Evolutionary conservation across 2,888 invertebrate genomes (phyloP), one percentile per base, ranked within the genome.

Genomic region (Heliconius ethilla): DNA sequence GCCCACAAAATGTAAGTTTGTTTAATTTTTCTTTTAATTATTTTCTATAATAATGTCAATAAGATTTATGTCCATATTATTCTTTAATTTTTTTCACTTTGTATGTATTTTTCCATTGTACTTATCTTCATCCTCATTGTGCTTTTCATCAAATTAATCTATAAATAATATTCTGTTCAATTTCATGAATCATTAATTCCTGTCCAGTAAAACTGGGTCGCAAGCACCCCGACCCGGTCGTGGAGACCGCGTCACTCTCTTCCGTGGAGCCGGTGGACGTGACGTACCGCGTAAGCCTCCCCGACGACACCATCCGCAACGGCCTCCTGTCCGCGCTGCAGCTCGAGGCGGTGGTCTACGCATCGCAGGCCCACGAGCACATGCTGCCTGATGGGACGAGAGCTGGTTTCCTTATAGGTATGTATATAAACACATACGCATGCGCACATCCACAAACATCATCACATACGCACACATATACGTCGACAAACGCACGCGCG

Each of bases 161-260:
- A 51, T 51, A 51, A 51, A 51, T 51, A 18, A 51, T 51, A 5
- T 51, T 18, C 51, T 15, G 45, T 45, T 51, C 51, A 18, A 13
- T 51, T 15, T 18, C 18, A 45, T 45, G 4, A 45, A 45, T 45
- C 33, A 45, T 45, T 11, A 6, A 22, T 55, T 33, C 33, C 7
- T 27, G 27, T 67, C 22, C 91, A 98, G 97, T 99, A 85, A 98
- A 98, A 92, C 93, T 99, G 75, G 99, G 99, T 18, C 96, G 96
- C 85, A 98, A 98, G 87, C 99, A 99, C 95, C 99, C 99, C 0
- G 99, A 99, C 94, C 97, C 98, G 0, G 99, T 99, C 10, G 99
- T 99, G 13, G 99, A 99, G 92, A 99, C 99, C 0, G 99, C 99
- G 13, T 99, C 99, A 0, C 95, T 99, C 69, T 98, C 99, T 0